Evolutionary conservation across 2,113 vertebrate species (phyloP), one percentile per base, ranked within the genome.

Genomic region (Lepus europaeus): DNA sequence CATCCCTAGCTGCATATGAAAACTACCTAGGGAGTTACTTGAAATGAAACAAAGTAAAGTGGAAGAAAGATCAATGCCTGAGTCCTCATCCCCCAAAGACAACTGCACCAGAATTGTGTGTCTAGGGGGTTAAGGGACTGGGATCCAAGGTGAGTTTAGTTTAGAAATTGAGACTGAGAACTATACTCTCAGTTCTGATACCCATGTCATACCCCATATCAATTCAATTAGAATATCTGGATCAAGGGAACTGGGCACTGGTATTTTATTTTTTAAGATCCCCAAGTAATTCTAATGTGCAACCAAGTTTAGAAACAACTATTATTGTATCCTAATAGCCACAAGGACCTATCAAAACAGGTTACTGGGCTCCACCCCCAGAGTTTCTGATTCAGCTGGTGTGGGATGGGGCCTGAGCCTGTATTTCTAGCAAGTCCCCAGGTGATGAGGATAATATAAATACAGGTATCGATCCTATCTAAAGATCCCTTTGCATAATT

Each of bases 71-170:
- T 79, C 20, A 23, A 10, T 87, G 4, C 5, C 17, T 56, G 17
- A 87, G 19, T n/a, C 49, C 10, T 76, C 2, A 5, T 39, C 4
- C 36, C 27, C 23, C 68, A 87, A 31, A 23, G 25, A 89, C 27
- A 81, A 45, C 49, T 87, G 76, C 29, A 88, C 61, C 45, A 53
- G 49, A 80, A 77, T 79, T 73, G 31, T 72, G 19, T 39, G 13
- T 45, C 45, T 45, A 45, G 14, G 64, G 19, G 61, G 3, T 84
- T 12, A 36, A 79, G 36, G 22, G 10, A 63, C 77, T 45, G 45
- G 45, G 45, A 45, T 45, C 23, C 22, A 63, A 29, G 3, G 23
- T 92, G 25, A 76, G 82, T 92, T 95, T 95, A 94, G 78, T 59
- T 82, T 72, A 59, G 70, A 23, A 76, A 51, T 9, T 61, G 36